phyloP scores from a whole-genome alignment of 2,888 invertebrate genomes.

The Acanthoscelides obtectus region DNA sequence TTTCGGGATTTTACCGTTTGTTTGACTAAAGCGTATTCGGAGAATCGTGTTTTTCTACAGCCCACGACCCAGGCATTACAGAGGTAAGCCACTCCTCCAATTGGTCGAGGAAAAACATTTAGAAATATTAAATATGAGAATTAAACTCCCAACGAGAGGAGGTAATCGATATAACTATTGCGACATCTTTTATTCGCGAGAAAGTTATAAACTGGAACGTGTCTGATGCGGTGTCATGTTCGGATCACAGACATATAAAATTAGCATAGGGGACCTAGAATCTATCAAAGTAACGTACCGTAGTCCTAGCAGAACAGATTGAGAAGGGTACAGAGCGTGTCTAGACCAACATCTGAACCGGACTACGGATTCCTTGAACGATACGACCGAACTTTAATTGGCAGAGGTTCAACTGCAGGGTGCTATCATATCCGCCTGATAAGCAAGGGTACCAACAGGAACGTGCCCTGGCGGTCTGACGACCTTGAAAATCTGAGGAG shows the following conservation, averaged over 20 bases:
- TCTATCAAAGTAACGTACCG: too few relatives aligned
- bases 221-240: neutral
- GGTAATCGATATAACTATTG: too few relatives aligned
- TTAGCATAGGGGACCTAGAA: neutral
- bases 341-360: too few relatives aligned
- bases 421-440: neutral
- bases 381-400: neutral
- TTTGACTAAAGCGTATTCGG: too few relatives aligned
- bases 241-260: neutral
- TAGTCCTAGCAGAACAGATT: too few relatives aligned
- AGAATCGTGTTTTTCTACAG: too few relatives aligned
- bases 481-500: neutral
- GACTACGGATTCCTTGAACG: neutral
- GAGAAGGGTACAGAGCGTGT: neutral
- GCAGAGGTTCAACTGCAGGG: neutral
- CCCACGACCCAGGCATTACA: too few relatives aligned
- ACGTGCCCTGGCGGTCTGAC: too few relatives aligned
- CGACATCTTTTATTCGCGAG: neutral
- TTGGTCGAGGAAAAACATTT: neutral
- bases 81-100: constrained; percentile 5
- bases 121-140: constrained; percentile 5
- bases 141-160: too few relatives aligned
- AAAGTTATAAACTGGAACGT: neutral
- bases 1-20: too few relatives aligned
- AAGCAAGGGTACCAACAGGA: too few relatives aligned